A percentile compares a stretch with the other conserved stretches of the same genome.
These are phyloP conservation scores for Cyprinus carpio DNA, from an alignment of 2,113 vertebrate genomes.

Conservation along the genomic window DNA sequence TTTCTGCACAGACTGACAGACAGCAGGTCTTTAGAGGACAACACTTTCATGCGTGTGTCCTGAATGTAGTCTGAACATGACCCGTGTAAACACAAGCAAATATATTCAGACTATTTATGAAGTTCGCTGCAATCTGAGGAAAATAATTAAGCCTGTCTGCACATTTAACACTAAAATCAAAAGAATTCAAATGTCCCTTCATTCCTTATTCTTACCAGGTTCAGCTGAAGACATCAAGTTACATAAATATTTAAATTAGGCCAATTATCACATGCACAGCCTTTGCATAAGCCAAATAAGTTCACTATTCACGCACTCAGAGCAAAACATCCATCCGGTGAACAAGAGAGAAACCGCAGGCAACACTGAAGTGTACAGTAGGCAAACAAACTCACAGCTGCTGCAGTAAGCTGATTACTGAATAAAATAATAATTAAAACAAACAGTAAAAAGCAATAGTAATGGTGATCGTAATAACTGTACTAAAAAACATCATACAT, in stretches of 20 bases:
- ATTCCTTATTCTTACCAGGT: conserved; percentile 39
- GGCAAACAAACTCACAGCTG: neutral
- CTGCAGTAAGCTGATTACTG: conserved; percentile 4
- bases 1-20: neutral
- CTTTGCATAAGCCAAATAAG: conserved; percentile 34
- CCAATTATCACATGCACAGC: conserved; percentile 35
- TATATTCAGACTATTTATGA: conserved; percentile 28
- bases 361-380: neutral
- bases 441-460: neutral
- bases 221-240: conserved; percentile 1
- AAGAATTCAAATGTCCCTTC: conserved; percentile 28
- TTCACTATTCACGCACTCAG: conserved; percentile 4
- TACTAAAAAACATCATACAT: neutral
- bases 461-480: neutral
- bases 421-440: neutral
- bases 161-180: conserved; percentile 21
- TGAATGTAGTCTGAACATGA: neutral
- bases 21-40: conserved; percentile 6
- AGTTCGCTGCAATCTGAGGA: neutral
- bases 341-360: neutral
- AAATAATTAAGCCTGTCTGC: conserved; percentile 4
- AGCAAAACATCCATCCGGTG: conserved; percentile 8
- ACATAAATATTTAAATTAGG: conserved; percentile 39
- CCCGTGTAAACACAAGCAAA: conserved; percentile 26
- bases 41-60: neutral